Conservation (phyloP, 2,797 vertebrate genomes). For the Clamator glandarius region DNA sequence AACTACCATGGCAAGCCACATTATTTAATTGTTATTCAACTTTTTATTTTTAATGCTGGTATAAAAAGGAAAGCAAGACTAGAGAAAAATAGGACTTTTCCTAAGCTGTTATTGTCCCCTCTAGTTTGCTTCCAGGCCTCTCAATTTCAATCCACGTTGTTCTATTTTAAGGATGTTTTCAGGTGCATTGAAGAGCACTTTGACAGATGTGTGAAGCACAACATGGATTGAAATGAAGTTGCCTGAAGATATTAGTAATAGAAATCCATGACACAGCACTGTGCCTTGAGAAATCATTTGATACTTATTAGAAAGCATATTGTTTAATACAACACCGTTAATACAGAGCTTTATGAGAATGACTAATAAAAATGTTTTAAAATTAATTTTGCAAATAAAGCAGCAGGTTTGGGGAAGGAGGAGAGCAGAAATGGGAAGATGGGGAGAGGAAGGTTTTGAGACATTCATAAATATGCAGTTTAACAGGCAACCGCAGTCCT, state of each 20-base stretch:
- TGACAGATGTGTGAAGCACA: constrained; percentile 9
- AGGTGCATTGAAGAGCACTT: background rate
- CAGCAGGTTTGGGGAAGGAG: background rate
- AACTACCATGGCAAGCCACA: background rate
- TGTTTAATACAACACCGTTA: background rate
- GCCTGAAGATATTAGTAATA: constrained; percentile 4
- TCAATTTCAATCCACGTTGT: constrained; percentile 35
- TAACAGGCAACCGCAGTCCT: background rate
- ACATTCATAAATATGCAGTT: background rate
- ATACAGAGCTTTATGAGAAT: background rate
- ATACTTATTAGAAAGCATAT: constrained; percentile 13
- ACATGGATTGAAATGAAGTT: constrained; percentile 25
- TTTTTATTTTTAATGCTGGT: background rate
- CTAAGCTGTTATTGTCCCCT: background rate
- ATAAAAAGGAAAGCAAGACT: background rate
- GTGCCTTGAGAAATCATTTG: background rate
- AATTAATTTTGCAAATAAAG: background rate
- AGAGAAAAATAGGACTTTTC: background rate
- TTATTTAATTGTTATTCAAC: background rate
- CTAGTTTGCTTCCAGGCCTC: constrained; percentile 17
- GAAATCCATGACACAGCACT: background rate
- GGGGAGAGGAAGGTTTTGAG: background rate
- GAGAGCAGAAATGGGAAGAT: background rate
- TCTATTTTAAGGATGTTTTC: constrained; percentile 32
- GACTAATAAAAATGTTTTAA: background rate